These are phyloP conservation scores for Leucoma salicis DNA, from an alignment of 2,888 invertebrate genomes.

Conservation along the genomic window DNA sequence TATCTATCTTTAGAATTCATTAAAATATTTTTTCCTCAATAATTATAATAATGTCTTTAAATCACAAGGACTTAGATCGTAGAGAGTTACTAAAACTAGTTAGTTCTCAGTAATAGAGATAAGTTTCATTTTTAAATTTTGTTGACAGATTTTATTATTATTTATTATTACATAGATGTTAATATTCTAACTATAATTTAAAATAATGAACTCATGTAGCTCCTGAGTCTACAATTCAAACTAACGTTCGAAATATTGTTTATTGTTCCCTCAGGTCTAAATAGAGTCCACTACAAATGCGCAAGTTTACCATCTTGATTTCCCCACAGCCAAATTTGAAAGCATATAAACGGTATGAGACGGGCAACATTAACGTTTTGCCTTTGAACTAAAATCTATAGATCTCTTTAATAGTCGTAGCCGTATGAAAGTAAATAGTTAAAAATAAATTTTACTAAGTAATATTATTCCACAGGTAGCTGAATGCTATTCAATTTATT, in stretches of 20 bases:
- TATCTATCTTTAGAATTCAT: too few species aligned
- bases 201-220: constrained; percentile 2
- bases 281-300: constrained; percentile 51
- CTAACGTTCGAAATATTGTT: constrained; percentile 41
- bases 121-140: too few species aligned
- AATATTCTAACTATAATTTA: not conserved
- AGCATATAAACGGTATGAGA: constrained; percentile 52
- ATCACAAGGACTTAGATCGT: too few species aligned
- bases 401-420: constrained; percentile 12
- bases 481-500: not conserved
- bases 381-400: constrained; percentile 26
- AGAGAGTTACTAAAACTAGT: too few species aligned
- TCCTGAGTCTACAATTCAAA: constrained; percentile 31
- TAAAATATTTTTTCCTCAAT: too few species aligned
- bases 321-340: constrained; percentile 70
- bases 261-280: constrained; percentile 45
- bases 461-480: too few species aligned
- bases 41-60: too few species aligned
- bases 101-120: too few species aligned
- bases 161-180: too few species aligned
- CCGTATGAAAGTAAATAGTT: constrained; percentile 5
- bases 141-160: too few species aligned
- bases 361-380: constrained; percentile 39
- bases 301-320: constrained; percentile 71
- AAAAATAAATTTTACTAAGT: not conserved